phyloP scores from a whole-genome alignment of 2,113 vertebrate species.

The Pluvialis apricaria region DNA sequence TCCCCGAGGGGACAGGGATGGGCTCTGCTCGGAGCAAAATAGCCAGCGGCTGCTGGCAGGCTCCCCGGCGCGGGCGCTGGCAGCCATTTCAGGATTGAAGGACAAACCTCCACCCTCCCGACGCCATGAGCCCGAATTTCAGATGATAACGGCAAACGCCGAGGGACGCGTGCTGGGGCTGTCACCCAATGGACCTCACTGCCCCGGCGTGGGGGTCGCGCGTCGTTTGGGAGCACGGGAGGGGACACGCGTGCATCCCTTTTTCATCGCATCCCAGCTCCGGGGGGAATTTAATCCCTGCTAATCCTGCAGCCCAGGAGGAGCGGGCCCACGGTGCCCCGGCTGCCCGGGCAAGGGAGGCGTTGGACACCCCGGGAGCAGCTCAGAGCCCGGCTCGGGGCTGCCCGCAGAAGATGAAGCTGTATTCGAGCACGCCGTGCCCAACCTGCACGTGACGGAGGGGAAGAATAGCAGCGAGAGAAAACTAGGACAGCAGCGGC shows the following conservation, averaged over 20 bases:
- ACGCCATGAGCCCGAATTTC: neutral
- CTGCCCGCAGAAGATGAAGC: neutral
- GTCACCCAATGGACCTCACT: accelerated
- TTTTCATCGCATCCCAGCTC: neutral
- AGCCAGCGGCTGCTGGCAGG: neutral
- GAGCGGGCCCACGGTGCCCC: accelerated
- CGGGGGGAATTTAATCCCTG: accelerated
- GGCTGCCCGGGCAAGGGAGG: neutral
- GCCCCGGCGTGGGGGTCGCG: accelerated
- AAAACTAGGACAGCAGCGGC: conserved; percentile 26
- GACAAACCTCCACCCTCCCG: neutral
- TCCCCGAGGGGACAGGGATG: neutral
- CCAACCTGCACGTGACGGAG: neutral
- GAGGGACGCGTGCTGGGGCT: accelerated
- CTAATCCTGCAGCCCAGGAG: accelerated
- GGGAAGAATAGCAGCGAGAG: neutral
- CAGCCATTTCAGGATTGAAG: neutral
- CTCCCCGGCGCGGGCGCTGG: neutral
- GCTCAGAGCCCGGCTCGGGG: neutral
- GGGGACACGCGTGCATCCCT: accelerated
- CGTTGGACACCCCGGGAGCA: accelerated
- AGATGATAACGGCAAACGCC: accelerated
- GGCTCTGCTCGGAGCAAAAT: neutral
- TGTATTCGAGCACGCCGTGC: accelerated
- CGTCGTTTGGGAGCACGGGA: accelerated